Base-by-base conservation (phyloP, 2,888 invertebrate species). In the Melieria crassipennis region DNA sequence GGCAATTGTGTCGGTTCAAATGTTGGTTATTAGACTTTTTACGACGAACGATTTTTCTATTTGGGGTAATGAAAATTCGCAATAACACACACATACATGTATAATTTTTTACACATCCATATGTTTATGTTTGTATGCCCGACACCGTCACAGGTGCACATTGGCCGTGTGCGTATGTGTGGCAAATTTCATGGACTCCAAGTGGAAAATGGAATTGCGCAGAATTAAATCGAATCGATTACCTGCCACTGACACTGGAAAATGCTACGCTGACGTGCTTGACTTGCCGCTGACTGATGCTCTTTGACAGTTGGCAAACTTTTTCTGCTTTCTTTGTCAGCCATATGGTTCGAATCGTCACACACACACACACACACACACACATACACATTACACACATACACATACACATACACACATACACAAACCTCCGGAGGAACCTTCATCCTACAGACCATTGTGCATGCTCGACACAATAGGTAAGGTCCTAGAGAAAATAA, bases 11-110 rank as follows among this genome's bases (percentile, higher is more conserved):
- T 5, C 48, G 60, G 67, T 67, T 60, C 67, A 67, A 55, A 68
- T 68, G 68, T 62, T 62, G 61, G 62, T 68, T 68, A 68, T 62
- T 55, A 68, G 61, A 52, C 46, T 68, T 68, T 68, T 68, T 68
- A 68, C 11, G 67, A 67, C 50, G 47, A 47, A 50, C 43, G 61
- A 52, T 67, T 67, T 67, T 67, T 67, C 67, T 67, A 67, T 67
- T 67, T 67, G 67, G 67, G 67, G 67, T 67, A 67, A 67, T 67
- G 67, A 67, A 67, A 58, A 60, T 10, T 67, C 13, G 52, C 60
- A 50, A 60, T 50, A 16, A 11, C 4, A 30, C 57, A 43, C 9
- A 60, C 43, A 64, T 52, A 64, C 10, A 42, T 60, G 42, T 62
- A n/a, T 46, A 7, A 0, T 7, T 7, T 7, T 11, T 5, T 7